Evolutionary conservation across 1,140 invertebrate species (phyloP), one percentile per base, ranked within the genome.

Genomic region (Halyomorpha halys): DNA sequence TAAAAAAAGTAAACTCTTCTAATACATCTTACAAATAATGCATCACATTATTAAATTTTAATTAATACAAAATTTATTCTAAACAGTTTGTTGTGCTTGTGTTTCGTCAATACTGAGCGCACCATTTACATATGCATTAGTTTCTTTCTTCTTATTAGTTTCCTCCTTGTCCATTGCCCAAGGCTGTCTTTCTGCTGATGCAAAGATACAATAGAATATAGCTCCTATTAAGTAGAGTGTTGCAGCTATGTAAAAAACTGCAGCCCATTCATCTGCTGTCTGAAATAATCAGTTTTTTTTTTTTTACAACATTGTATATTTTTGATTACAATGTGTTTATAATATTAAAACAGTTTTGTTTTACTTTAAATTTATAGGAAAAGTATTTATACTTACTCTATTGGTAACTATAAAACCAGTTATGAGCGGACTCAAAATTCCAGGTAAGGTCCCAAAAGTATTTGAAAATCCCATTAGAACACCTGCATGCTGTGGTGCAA

Each of bases 391-490:
- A 54, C 61, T 73, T 76, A 87, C 86, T 73, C 82, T 81, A 68
- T 87, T 78, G 64, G 79, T 77, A 1, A 91, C 87, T 59, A 94
- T 83, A 62, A 81, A 81, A 23, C 89, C 89, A 5, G 88, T 86
- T 14, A 94, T 74, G 6, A 82, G 77, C 0, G 91, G 91, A 74
- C 86, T 90, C 11, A 93, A 74, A 65, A 94, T 91, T n/a, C 91
- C 91, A 21, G 91, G 89, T 64, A 94, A 73, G 0, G 90, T 92
- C 0, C 87, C 90, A 69, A 93, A 78, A 0, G 89, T 92, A 74
- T 93, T 93, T 3, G 87, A 87, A 25, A 94, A 78, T 2, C 90
- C 91, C 89, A 92, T 91, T 30, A 93, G 72, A 5, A 89, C 83
- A 70, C 85, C 86, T 2, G 86, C 86, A 74, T 87, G 85, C 70